Evolutionary conservation across 2,888 invertebrate genomes (phyloP), one percentile per base, ranked within the genome.

Genomic region (Lithodes maja): DNA sequence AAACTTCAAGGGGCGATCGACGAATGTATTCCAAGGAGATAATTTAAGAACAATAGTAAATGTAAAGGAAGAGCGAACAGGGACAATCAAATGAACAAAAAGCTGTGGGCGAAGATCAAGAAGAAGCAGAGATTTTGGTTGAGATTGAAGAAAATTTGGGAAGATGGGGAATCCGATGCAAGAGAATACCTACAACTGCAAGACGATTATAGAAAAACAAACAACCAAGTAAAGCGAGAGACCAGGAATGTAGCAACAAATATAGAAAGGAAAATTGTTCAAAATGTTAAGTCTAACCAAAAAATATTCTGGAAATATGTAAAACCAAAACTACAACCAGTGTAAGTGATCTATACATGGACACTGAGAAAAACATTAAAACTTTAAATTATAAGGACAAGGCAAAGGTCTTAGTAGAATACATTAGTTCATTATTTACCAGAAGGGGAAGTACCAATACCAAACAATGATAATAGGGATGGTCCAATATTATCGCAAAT

Each of bases 261-360:
- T 68, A 82, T 78, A 53, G 54, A 54, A 54, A 71, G 50, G 71
- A 71, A 53, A n/a, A 69, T 69, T 81, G 86, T 80, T 69, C 15
- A 74, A 74, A 52, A 81, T 79, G 81, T 80, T 2, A 68, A 81
- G 52, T 52, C n/a, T 52, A 86, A 86, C 53, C 86, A 0, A 2
- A 86, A 86, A 71, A 81, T 81, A 15, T 86, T 86, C 61, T 86
- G 79, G 81, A 80, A 86, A 53, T 86, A 80, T n/a, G 54, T 3
- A 81, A 80, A 55, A 79, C 86, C 15, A 80, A 75, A 86, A 74
- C 17, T n/a, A 50, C 53, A 85, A 50, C 80, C 15, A 69, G 69
- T 5, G 49, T 80, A 50, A 61, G 49, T 69, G 81, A 81, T n/a
- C 1, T 81, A 3, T 86, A 80, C 53, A 81, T 78, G 15, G 55